Percentiles rank a stretch among this genome's conserved stretches.
phyloP scores from a whole-genome alignment of 2,113 vertebrate genomes.

The Sula dactylatra region DNA sequence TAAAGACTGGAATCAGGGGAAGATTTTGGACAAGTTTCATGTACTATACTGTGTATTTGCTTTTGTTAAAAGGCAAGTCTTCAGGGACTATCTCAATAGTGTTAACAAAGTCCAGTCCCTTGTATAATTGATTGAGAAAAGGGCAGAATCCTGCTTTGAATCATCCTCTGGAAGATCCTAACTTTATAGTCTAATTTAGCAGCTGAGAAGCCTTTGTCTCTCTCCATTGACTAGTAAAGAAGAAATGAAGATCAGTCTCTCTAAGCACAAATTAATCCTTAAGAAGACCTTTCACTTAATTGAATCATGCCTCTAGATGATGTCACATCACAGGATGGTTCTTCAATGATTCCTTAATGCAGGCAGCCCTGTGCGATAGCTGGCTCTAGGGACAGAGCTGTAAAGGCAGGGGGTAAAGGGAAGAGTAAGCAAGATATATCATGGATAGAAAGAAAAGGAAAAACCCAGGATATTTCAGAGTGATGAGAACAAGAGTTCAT shows the following conservation, averaged over 20 bases:
- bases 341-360: not conserved
- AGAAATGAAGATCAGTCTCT: not conserved
- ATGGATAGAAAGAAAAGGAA: not conserved
- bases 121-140: not conserved
- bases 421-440: not conserved
- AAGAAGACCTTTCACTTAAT: constrained; percentile 1
- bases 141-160: not conserved
- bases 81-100: not conserved
- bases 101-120: not conserved
- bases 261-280: constrained; percentile 23
- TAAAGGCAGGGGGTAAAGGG: not conserved
- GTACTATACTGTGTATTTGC: not conserved
- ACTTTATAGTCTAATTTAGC: not conserved
- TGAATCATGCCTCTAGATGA: not conserved
- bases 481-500: not conserved
- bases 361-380: not conserved
- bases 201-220: not conserved
- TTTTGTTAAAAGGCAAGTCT: not conserved
- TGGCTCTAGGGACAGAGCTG: not conserved
- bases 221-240: not conserved
- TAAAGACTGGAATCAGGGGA: not conserved
- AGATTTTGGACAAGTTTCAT: not conserved
- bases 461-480: not conserved
- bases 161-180: not conserved
- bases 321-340: rapidly evolving